These are phyloP conservation scores for Setophaga coronata DNA, from an alignment of 2,113 vertebrate species.

Conservation along the genomic window DNA sequence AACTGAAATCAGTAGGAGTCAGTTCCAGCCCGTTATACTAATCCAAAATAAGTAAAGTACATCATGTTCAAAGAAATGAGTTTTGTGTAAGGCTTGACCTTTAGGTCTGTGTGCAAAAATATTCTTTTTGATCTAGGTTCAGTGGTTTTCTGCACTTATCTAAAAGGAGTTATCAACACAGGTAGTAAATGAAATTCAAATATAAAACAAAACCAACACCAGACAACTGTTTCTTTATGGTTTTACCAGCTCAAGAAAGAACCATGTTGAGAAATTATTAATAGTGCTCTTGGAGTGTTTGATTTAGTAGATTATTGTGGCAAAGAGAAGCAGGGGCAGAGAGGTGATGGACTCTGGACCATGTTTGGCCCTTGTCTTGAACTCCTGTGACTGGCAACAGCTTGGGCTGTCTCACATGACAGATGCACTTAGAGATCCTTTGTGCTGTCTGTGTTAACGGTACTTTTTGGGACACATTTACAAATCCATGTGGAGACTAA, in stretches of 20 bases:
- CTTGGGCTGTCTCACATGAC: background rate
- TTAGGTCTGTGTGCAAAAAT: constrained; percentile 54
- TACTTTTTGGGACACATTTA: background rate
- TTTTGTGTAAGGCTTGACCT: constrained; percentile 65
- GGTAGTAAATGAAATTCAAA: constrained; percentile 27
- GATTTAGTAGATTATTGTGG: background rate
- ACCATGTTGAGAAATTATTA: background rate
- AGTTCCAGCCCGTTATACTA: constrained; percentile 46
- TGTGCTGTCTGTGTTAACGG: background rate
- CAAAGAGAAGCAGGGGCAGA: background rate
- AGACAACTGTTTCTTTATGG: background rate
- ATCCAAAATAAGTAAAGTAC: constrained; percentile 67
- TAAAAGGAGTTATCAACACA: constrained; percentile 22
- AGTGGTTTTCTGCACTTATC: constrained; percentile 7
- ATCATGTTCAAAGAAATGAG: constrained; percentile 48
- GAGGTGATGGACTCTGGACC: background rate
- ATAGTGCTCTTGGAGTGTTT: background rate
- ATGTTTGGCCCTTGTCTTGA: background rate
- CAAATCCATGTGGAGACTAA: background rate
- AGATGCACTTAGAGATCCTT: background rate
- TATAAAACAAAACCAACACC: background rate
- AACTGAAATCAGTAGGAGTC: constrained; percentile 35
- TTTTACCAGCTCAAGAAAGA: background rate
- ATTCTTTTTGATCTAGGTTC: constrained; percentile 62
- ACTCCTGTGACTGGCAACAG: background rate